Base-by-base conservation (phyloP, 1,140 invertebrate species). In the Zaprionus camerounensis region DNA sequence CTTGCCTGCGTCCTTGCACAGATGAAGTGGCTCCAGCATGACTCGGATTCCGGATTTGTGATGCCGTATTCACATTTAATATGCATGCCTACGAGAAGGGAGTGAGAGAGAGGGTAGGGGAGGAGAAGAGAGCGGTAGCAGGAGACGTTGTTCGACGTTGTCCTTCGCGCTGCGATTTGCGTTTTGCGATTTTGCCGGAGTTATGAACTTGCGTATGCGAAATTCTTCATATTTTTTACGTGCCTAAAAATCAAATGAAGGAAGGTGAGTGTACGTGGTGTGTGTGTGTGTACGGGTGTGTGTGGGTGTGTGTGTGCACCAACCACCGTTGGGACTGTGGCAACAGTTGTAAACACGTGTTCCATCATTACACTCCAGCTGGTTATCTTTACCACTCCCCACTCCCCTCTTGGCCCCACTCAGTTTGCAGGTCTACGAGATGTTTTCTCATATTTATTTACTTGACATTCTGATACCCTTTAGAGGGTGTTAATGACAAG, bases 161-260 rank as follows among this genome's bases (percentile, higher is more conserved):
- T 58, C 55, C 65, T 58, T 67, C 38, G 55, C 65, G 65, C 4
- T 67, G 55, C 55, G 65, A 67, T 65, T 51, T 51, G 46, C 20
- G 46, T 36, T 68, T 58, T n/a, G 58, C 75, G 68, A 71, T 72
- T 80, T 82, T 58, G 46, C 71, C 65, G 55, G 55, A 81, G 81
- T 74, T 85, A 88, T 88, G 78, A 84, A 84, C 84, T 78, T 80
- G 67, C 66, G 78, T 71, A 68, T 88, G 78, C 80, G 68, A 88
- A 80, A 88, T 83, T 88, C 80, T 84, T 78, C 80, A 88, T 75
- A 88, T 90, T 84, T 87, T 90, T 76, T 90, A 87, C 81, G 84
- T 87, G 84, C 85, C 81, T 58, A 70, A 77, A 73, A 74, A 74
- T 64, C 58, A 77, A 77, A 75, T 75, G 72, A 57, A 57, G 67